Evolutionary conservation across 2,888 invertebrate genomes (phyloP).

Genomic region (Tetragonula carbonaria): DNA sequence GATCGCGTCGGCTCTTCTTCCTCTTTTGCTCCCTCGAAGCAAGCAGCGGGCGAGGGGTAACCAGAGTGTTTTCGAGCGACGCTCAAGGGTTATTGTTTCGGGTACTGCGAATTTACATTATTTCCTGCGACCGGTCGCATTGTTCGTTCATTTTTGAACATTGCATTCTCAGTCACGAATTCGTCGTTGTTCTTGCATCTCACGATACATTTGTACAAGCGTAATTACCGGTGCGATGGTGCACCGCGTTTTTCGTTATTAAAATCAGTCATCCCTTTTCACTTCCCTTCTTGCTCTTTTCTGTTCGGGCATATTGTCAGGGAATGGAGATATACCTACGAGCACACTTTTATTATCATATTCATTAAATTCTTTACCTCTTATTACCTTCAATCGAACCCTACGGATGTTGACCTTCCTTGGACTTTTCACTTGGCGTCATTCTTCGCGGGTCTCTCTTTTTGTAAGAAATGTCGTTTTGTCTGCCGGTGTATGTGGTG

Average conservation of each 20-base stretch:
- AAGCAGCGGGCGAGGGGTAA: constrained; percentile 51
- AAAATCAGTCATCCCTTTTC: constrained; percentile 48
- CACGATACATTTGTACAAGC: constrained; percentile 67
- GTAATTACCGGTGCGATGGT: constrained; percentile 70
- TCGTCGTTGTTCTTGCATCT: constrained; percentile 62
- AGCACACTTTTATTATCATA: constrained; percentile 35
- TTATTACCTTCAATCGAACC: constrained; percentile 17
- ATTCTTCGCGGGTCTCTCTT: no score
- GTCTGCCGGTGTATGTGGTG: background rate
- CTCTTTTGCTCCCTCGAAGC: constrained; percentile 36
- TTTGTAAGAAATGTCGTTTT: background rate
- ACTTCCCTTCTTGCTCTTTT: background rate
- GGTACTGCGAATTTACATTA: constrained; percentile 72
- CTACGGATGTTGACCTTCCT: background rate
- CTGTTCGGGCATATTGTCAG: constrained; percentile 13
- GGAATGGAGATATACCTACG: constrained; percentile 6
- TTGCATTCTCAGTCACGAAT: constrained; percentile 68
- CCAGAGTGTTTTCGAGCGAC: constrained; percentile 69
- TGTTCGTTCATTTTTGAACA: constrained; percentile 69
- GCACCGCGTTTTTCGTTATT: constrained; percentile 66
- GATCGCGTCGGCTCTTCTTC: constrained; percentile 59
- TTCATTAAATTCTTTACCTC: constrained; percentile 27
- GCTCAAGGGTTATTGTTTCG: constrained; percentile 73
- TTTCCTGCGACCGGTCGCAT: constrained; percentile 67
- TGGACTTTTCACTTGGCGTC: background rate